Conservation (phyloP, 2,888 invertebrate genomes). For the Heteropelma amictum region DNA sequence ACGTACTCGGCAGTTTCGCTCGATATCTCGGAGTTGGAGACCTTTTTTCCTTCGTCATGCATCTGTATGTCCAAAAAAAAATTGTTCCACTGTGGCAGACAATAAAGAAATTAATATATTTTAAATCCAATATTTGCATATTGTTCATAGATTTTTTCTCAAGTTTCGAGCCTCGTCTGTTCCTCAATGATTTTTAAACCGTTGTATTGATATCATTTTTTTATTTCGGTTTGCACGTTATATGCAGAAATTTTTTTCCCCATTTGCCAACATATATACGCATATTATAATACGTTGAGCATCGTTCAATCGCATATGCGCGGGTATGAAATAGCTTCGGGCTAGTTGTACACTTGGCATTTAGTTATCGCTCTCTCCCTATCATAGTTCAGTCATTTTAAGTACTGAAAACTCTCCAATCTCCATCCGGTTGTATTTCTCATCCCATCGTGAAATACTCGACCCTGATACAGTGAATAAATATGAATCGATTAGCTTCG, state of each 20-base stretch:
- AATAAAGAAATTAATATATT: too few relatives aligned
- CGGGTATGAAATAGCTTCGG: not conserved
- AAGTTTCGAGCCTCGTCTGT: too few relatives aligned
- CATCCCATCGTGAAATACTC: not conserved
- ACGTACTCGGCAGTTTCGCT: not conserved
- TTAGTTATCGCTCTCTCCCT: not conserved
- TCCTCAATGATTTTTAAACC: too few relatives aligned
- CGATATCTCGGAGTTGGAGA: not conserved
- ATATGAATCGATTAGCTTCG: not conserved
- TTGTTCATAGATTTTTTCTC: too few relatives aligned
- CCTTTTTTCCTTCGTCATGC: not conserved
- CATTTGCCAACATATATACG: too few relatives aligned
- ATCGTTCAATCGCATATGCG: not conserved
- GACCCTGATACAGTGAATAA: slow-evolving; percentile 8
- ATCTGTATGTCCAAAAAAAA: too few relatives aligned
- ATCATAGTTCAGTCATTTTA: not conserved
- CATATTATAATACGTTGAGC: too few relatives aligned
- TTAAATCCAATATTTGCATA: too few relatives aligned
- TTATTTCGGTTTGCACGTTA: not conserved
- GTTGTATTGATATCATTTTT: too few relatives aligned
- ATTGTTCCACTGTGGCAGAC: too few relatives aligned
- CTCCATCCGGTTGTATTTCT: not conserved
- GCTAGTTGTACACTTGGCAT: not conserved
- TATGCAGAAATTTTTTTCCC: too few relatives aligned
- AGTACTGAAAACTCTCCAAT: not conserved